Evolutionary conservation across 2,113 vertebrate genomes (phyloP).

Genomic region (Pristiophorus japonicus): DNA sequence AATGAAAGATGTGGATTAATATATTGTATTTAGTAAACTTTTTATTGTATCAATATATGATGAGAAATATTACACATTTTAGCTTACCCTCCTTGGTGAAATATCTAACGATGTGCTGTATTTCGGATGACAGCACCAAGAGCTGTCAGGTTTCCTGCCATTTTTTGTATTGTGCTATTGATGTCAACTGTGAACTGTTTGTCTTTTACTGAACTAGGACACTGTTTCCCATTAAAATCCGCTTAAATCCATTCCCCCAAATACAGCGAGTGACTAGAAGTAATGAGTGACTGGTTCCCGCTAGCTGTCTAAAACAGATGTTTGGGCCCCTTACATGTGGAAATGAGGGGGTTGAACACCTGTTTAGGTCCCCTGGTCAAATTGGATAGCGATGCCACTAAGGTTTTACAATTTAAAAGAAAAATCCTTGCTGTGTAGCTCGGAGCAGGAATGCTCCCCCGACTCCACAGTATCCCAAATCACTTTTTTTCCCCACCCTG

Average conservation of each 20-base stretch:
- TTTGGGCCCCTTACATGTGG: not conserved
- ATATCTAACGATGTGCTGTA: not conserved
- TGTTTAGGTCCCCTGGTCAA: not conserved
- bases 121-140: not conserved
- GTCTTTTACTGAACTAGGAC: not conserved
- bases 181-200: not conserved
- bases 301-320: not conserved
- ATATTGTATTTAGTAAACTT: not conserved
- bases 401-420: not conserved
- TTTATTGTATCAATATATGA: slow-evolving; percentile 24
- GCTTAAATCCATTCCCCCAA: not conserved
- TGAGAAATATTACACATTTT: slow-evolving; percentile 1
- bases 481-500: too few relatives aligned
- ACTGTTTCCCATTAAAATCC: not conserved
- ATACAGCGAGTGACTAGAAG: not conserved
- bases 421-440: not conserved
- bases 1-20: not conserved
- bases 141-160: not conserved
- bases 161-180: slow-evolving; percentile 10
- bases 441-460: not conserved
- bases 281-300: not conserved
- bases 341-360: not conserved
- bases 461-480: not conserved
- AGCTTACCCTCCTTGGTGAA: not conserved
- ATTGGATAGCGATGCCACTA: not conserved